Conservation (phyloP, 2,113 vertebrate genomes). For the Odocoileus hemionus region DNA sequence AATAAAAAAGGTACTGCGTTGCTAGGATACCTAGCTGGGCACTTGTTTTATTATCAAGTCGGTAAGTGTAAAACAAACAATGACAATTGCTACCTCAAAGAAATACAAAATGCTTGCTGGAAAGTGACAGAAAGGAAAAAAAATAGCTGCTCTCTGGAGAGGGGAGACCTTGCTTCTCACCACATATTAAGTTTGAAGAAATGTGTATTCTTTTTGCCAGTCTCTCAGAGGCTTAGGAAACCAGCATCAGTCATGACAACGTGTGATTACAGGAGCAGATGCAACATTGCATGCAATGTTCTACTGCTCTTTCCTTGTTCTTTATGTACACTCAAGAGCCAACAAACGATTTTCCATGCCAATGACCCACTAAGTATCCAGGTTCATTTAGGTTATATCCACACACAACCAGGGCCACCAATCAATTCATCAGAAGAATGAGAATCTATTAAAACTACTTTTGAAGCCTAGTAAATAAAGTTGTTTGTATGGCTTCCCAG, state of each 20-base stretch:
- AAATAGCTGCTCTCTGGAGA: background rate
- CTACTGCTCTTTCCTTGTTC: constrained; percentile 37
- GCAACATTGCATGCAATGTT: background rate
- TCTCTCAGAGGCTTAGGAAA: constrained; percentile 31
- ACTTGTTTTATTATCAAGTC: constrained; percentile 55
- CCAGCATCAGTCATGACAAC: background rate
- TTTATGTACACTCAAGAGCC: constrained; percentile 32
- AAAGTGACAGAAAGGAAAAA: constrained; percentile 44
- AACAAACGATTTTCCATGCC: background rate
- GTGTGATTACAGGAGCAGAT: constrained; percentile 40
- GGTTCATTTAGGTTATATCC: background rate
- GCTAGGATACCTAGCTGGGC: constrained; percentile 49
- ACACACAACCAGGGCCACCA: background rate
- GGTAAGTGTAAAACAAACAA: constrained; percentile 65
- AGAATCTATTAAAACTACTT: background rate
- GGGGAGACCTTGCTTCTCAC: background rate
- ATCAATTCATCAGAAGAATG: background rate
- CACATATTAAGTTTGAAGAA: constrained; percentile 47
- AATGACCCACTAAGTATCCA: constrained; percentile 13
- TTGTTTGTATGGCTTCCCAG: background rate
- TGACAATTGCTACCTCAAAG: constrained; percentile 56
- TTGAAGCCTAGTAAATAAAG: background rate
- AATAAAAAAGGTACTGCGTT: constrained; percentile 30
- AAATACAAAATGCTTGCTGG: constrained; percentile 27
- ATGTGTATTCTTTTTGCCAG: background rate